Conservation (phyloP, 2,888 invertebrate species). For the Amiota mariae region DNA sequence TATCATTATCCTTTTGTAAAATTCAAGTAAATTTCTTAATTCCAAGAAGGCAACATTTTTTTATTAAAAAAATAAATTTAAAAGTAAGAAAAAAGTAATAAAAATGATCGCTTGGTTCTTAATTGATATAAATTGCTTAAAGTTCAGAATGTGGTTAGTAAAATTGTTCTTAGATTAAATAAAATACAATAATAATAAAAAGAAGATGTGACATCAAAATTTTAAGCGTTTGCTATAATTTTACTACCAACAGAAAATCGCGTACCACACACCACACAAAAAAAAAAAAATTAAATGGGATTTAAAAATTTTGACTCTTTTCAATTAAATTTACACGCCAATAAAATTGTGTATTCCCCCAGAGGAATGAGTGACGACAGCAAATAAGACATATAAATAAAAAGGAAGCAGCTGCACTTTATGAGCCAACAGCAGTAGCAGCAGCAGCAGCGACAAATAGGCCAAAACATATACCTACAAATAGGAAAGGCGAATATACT, state of each 20-base stretch:
- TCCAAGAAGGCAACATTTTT: too few relatives aligned
- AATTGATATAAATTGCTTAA: too few relatives aligned
- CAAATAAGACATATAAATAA: neutral
- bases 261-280: too few relatives aligned
- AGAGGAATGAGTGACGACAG: neutral
- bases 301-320: neutral
- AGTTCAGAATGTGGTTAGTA: neutral
- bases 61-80: too few relatives aligned
- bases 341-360: neutral
- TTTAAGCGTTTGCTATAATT: slow-evolving; percentile 11
- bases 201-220: neutral
- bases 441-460: too few relatives aligned
- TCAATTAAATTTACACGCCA: slow-evolving; percentile 12
- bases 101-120: too few relatives aligned
- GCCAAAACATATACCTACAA: neutral
- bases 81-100: too few relatives aligned
- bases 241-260: neutral
- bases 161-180: neutral
- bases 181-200: neutral
- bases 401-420: slow-evolving; percentile 23
- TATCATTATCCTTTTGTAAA: too few relatives aligned
- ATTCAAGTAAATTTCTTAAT: too few relatives aligned
- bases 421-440: slow-evolving; percentile 6
- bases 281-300: neutral
- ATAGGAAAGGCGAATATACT: neutral